Conservation (phyloP, 2,797 vertebrate genomes). For the Dipus sagitta region DNA sequence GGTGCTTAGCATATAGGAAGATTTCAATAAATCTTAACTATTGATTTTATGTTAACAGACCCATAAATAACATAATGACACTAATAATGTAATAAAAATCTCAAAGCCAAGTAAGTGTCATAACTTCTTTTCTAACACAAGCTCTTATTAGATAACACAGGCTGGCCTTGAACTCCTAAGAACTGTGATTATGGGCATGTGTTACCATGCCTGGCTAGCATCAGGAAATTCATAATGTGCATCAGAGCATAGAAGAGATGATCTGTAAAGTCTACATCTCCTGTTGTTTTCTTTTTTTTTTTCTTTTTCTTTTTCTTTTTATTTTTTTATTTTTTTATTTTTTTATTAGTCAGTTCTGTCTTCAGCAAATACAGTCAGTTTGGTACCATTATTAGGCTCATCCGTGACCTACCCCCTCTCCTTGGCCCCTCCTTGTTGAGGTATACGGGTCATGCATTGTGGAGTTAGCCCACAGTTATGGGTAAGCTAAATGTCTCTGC, state of each 20-base stretch:
- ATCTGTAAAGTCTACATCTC: not conserved
- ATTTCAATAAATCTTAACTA: not conserved
- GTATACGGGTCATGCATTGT: too few species aligned
- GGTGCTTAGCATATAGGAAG: not conserved
- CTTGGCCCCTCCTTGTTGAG: too few species aligned
- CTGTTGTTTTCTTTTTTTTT: slow-evolving; percentile 29
- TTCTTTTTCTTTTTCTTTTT: too few species aligned
- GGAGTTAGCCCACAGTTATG: too few species aligned
- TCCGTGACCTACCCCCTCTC: too few species aligned
- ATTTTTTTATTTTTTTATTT: too few species aligned
- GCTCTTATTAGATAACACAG: not conserved
- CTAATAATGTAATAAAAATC: not conserved
- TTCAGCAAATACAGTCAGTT: too few species aligned
- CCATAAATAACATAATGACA: slow-evolving; percentile 31
- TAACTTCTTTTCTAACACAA: not conserved
- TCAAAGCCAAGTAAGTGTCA: slow-evolving; percentile 28
- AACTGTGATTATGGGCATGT: not conserved
- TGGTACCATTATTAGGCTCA: too few species aligned
- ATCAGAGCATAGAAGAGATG: not conserved
- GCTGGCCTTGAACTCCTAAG: not conserved
- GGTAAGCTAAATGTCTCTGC: too few species aligned
- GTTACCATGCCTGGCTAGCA: not conserved
- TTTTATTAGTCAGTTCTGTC: too few species aligned
- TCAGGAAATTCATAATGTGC: not conserved
- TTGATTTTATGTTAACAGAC: slow-evolving; percentile 36